Evolutionary conservation across 2,888 invertebrate species (phyloP).

Genomic region (Pardosa pseudoannulata): DNA sequence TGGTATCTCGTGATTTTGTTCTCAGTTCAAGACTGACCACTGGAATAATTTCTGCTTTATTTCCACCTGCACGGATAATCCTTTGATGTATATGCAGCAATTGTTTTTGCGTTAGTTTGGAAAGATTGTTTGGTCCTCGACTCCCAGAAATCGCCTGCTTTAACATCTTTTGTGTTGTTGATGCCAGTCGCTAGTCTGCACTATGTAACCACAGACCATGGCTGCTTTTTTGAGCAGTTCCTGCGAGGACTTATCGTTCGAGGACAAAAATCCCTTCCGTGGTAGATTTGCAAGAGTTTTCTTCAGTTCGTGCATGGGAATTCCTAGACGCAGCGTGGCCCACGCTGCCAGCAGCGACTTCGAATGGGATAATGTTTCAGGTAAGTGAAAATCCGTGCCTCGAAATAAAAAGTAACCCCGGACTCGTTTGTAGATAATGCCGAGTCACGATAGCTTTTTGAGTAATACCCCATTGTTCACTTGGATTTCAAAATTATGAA

Average conservation of each 20-base stretch:
- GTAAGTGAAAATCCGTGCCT: constrained; percentile 38
- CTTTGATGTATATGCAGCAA: too few relatives aligned
- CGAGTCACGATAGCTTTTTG: neutral
- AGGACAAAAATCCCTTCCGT: constrained; percentile 51
- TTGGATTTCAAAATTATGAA: neutral
- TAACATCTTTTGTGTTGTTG: too few relatives aligned
- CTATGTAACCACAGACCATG: constrained; percentile 22
- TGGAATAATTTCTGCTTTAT: too few relatives aligned
- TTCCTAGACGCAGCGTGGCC: constrained; percentile 46
- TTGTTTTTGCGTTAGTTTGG: too few relatives aligned
- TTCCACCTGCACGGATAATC: too few relatives aligned
- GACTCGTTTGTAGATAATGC: neutral
- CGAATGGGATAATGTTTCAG: constrained; percentile 68
- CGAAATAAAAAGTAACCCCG: neutral
- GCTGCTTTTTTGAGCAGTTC: constrained; percentile 46
- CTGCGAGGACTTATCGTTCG: constrained; percentile 42
- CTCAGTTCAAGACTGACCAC: too few relatives aligned
- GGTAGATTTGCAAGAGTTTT: constrained; percentile 62
- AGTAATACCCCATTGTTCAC: neutral
- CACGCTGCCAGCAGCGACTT: constrained; percentile 45
- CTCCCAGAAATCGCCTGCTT: too few relatives aligned
- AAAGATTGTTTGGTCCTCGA: too few relatives aligned
- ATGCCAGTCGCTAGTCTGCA: too few relatives aligned
- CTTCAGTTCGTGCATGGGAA: constrained; percentile 69
- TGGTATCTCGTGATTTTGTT: too few relatives aligned